Evolutionary conservation across 2,113 vertebrate species (phyloP).

Genomic region (Elachura formosa): DNA sequence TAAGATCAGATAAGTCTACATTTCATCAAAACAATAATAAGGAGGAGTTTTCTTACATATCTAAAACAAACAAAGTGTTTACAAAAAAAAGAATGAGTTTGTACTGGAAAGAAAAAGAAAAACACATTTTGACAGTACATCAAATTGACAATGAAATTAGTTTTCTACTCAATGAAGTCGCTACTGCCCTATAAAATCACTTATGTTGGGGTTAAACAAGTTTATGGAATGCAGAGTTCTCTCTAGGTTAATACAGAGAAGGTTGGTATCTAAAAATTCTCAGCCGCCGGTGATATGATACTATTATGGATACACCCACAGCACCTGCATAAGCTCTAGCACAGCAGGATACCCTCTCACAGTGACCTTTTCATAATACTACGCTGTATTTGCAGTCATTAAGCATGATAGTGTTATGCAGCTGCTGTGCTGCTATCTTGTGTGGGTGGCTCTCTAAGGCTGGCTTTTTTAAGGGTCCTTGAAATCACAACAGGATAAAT

Average conservation of each 20-base stretch:
- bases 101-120: background rate
- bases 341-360: constrained; percentile 6
- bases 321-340: constrained; percentile 27
- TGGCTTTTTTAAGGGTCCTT: constrained; percentile 51
- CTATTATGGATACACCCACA: background rate
- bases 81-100: background rate
- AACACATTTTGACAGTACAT: background rate
- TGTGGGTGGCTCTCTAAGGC: constrained; percentile 34
- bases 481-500: constrained; percentile 71
- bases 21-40: background rate
- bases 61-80: background rate
- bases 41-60: background rate
- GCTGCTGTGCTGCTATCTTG: constrained; percentile 52
- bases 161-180: background rate
- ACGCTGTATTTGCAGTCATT: background rate
- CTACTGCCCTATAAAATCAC: background rate
- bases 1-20: background rate
- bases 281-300: constrained; percentile 1
- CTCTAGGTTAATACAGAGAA: background rate
- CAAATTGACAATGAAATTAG: background rate
- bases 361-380: constrained; percentile 33
- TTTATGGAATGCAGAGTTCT: constrained; percentile 32
- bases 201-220: background rate
- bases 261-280: constrained; percentile 6
- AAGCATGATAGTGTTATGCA: constrained; percentile 20